Evolutionary conservation across 2,888 invertebrate species (phyloP), one percentile per base, ranked within the genome.

Genomic region (Drosophila percnosoma): DNA sequence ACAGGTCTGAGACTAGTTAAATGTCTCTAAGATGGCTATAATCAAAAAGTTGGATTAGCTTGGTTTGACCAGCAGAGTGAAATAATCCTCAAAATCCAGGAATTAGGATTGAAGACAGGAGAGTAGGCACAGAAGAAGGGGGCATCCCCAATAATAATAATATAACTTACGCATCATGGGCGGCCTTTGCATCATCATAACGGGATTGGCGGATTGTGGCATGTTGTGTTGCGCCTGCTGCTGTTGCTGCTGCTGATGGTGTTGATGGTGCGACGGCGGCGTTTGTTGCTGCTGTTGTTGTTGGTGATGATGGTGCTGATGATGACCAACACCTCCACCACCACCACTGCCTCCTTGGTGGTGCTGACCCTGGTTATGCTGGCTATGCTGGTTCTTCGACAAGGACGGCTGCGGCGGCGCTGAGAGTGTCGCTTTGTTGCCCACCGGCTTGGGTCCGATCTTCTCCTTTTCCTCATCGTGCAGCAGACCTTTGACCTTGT

Each of bases 401-500:
- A 72, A 67, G 21, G 85, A 74, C 15, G 92, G 90, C 86, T 94
- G 81, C 76, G 94, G 92, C 4, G 91, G 92, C 0, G 89, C 91
- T 24, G 92, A 88, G 0, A 93, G 89, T 36, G 91, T 91, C 1
- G 91, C 84, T 75, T 92, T 92, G 62, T 77, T 91, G 3, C 78
- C 83, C 48, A 96, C 96, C 3, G 97, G 97, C 93, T 96, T 97
- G 0, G 98, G 99, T 0, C 99, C 99, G 83, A 99, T 99, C 93
- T 98, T 98, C 91, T 99, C 99, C 90, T 99, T 99, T 92, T 98
- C 98, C 91, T 98, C 98, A 91, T 99, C 99, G 0, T 98, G 98
- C 73, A 99, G 94, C 7, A 99, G 94, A 4, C 99, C 99, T 93
- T 99, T 98, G 2, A 97, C 93, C 94, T 98, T 98, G 93, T 99